Conservation (phyloP, 2,113 vertebrate genomes). For the Boleophthalmus pectinirostris region DNA sequence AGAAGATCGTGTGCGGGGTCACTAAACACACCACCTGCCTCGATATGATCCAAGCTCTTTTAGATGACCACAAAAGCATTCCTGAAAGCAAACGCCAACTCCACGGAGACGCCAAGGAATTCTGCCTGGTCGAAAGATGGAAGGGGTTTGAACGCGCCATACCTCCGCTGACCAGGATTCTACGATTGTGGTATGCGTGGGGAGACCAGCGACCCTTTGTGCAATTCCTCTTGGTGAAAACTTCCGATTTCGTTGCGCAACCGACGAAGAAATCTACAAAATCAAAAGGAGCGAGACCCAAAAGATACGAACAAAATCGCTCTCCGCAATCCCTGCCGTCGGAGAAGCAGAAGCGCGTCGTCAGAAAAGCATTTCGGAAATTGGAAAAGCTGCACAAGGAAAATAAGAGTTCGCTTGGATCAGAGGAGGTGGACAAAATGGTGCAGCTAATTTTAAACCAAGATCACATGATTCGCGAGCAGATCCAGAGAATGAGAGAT, state of each 20-base stretch:
- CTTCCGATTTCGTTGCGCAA: conserved; percentile 83
- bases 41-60: conserved; percentile 89
- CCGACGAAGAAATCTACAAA: conserved; percentile 80
- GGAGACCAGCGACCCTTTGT: conserved; percentile 88
- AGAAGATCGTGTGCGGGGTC: conserved; percentile 92
- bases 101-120: conserved; percentile 86
- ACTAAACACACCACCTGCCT: conserved; percentile 91
- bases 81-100: conserved; percentile 84
- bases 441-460: conserved; percentile 91
- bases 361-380: conserved; percentile 92
- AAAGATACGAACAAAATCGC: conserved; percentile 80
- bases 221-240: conserved; percentile 87
- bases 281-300: conserved; percentile 77
- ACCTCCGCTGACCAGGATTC: conserved; percentile 89
- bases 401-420: conserved; percentile 58
- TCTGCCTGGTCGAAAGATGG: conserved; percentile 93
- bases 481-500: conserved; percentile 86
- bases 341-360: conserved; percentile 91
- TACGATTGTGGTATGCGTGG: conserved; percentile 94
- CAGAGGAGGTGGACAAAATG: conserved; percentile 84
- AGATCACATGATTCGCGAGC: conserved; percentile 91
- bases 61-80: conserved; percentile 86
- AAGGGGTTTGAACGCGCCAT: conserved; percentile 89
- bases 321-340: conserved; percentile 81
- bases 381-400: conserved; percentile 89